A percentile compares a stretch with the other conserved stretches of the same genome.
These are phyloP conservation scores for Hemaris fuciformis DNA, from an alignment of 2,888 invertebrate genomes.

Conservation along the genomic window DNA sequence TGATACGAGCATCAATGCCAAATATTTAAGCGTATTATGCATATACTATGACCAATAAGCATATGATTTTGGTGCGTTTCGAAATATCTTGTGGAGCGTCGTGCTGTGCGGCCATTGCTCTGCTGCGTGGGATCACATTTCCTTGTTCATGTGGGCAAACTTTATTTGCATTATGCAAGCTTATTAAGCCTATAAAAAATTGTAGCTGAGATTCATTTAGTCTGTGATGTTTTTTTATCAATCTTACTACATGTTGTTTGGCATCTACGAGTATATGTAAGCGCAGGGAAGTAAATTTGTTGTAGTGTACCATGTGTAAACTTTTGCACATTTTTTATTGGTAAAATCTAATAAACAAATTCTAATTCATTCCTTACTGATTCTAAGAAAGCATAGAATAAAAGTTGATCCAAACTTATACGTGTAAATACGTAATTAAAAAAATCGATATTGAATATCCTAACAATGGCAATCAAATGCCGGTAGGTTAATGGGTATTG, in stretches of 20 bases:
- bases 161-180: background rate
- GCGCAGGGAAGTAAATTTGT: too few species aligned
- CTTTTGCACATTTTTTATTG: too few species aligned
- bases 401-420: too few species aligned
- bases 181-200: background rate
- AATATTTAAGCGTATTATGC: background rate
- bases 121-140: background rate
- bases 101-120: slow-evolving; percentile 21
- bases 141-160: background rate
- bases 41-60: background rate
- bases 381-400: too few species aligned
- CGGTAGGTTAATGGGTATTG: background rate
- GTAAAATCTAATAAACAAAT: too few species aligned
- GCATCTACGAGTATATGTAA: too few species aligned
- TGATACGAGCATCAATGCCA: too few species aligned
- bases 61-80: background rate
- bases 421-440: background rate
- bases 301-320: too few species aligned
- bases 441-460: background rate
- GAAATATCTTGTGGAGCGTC: background rate
- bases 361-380: too few species aligned
- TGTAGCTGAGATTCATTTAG: too few species aligned
- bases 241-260: too few species aligned
- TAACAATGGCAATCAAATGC: background rate
- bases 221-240: too few species aligned